Conservation (phyloP, 2,888 invertebrate species). For the Heterodera filipjevi region DNA sequence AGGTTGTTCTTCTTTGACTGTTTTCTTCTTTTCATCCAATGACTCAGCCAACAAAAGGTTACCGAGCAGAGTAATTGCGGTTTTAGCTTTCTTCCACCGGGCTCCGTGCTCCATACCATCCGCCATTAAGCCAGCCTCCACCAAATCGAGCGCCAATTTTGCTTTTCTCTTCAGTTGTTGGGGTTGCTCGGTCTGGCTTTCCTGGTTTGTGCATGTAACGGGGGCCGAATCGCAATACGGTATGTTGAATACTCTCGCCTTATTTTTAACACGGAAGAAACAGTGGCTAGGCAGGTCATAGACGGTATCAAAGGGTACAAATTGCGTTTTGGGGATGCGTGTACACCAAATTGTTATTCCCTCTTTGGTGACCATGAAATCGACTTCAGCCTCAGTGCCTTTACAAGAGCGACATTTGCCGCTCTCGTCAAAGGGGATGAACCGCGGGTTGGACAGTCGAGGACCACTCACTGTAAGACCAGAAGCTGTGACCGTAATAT, state of each 20-base stretch:
- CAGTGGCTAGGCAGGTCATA: slow-evolving; percentile 16
- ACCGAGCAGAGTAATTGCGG: no score
- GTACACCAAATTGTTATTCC: slow-evolving; percentile 9
- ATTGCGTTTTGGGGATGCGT: neutral
- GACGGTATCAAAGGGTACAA: slow-evolving; percentile 2
- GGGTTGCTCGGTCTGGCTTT: fast-evolving
- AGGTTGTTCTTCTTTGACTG: no score
- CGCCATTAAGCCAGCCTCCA: no score
- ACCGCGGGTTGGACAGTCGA: neutral
- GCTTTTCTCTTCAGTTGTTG: neutral
- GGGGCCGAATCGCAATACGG: neutral
- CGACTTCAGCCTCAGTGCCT: no score
- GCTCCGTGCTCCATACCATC: no score
- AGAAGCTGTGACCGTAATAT: neutral
- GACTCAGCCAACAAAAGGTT: no score
- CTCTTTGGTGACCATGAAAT: no score
- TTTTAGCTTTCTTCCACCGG: no score
- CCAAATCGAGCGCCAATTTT: neutral
- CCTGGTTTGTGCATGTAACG: no score
- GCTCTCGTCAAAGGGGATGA: neutral
- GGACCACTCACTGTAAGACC: neutral
- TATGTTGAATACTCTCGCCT: neutral
- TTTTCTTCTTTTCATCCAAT: neutral
- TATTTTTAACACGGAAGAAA: slow-evolving; percentile 7
- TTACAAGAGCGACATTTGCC: no score